Evolutionary conservation across 1,140 invertebrate genomes (phyloP).

Genomic region (Homarus americanus): DNA sequence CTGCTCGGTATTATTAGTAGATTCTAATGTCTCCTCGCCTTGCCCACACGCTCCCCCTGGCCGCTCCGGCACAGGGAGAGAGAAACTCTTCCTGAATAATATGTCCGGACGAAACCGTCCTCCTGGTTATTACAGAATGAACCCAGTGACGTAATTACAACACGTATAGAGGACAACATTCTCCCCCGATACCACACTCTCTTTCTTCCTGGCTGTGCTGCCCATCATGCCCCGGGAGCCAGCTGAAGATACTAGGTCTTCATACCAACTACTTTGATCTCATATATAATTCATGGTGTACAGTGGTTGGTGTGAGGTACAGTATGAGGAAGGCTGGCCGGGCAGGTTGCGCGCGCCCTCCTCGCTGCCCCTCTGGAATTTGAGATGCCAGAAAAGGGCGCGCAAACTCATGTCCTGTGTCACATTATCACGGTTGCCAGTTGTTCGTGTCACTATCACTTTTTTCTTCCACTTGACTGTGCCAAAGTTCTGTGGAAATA

Average conservation of each 20-base stretch:
- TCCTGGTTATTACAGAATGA: neutral
- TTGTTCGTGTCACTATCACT: conserved; percentile 23
- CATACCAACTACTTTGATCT: neutral
- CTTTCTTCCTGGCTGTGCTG: neutral
- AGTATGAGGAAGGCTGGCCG: neutral
- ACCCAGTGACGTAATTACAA: neutral
- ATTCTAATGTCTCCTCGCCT: conserved; percentile 33
- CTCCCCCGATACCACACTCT: neutral
- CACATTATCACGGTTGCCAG: conserved; percentile 56
- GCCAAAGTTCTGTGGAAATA: neutral
- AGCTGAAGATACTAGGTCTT: neutral
- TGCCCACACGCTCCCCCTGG: neutral
- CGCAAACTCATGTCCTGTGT: conserved; percentile 51
- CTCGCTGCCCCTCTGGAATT: conserved; percentile 43
- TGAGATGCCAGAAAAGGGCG: conserved; percentile 59
- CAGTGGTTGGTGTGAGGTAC: neutral
- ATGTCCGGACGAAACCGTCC: neutral
- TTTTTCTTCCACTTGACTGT: neutral
- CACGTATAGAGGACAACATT: neutral
- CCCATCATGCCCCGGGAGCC: too few species aligned
- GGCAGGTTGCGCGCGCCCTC: neutral
- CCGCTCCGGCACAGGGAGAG: neutral
- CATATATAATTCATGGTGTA: conserved; percentile 49
- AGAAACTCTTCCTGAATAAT: neutral
- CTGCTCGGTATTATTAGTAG: conserved; percentile 45